A percentile compares a stretch with the other conserved stretches of the same genome.
Evolutionary conservation across 2,888 invertebrate genomes (phyloP).

Genomic region (Rotaria magnacalcarata): DNA sequence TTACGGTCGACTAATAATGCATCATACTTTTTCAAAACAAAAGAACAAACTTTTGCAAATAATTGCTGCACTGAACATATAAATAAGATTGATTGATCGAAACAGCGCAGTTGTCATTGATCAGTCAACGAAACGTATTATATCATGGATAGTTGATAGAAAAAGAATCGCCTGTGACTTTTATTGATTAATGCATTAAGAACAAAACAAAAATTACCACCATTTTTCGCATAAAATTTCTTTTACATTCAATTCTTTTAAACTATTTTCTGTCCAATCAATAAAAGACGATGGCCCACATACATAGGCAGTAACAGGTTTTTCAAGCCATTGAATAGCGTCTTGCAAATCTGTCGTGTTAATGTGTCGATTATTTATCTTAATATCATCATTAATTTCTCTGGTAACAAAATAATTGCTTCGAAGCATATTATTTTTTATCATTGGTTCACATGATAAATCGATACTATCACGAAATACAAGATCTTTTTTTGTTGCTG

Average conservation of each 20-base stretch:
- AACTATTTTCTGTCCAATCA: not conserved
- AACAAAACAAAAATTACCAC: not conserved
- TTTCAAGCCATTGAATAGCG: constrained; percentile 14
- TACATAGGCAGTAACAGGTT: not conserved
- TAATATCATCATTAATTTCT: constrained; percentile 24
- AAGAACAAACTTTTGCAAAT: not conserved
- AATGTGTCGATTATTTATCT: constrained; percentile 13
- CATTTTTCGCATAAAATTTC: constrained; percentile 24
- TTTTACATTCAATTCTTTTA: constrained; percentile 3
- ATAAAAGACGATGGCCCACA: constrained; percentile 27
- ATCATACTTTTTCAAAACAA: not conserved
- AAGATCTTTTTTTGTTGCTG: not conserved
- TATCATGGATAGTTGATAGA: too few relatives aligned
- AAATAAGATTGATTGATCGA: not conserved
- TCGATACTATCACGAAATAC: constrained; percentile 9
- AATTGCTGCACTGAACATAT: not conserved
- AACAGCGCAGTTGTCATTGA: not conserved
- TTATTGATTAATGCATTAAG: not conserved
- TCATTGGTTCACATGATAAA: constrained; percentile 2
- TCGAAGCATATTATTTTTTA: not conserved
- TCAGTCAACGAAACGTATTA: not conserved
- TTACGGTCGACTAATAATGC: not conserved
- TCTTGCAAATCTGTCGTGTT: not conserved
- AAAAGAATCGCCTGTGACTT: not conserved
- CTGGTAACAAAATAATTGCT: constrained; percentile 20